Evolutionary conservation across 2,888 invertebrate species (phyloP), one percentile per base, ranked within the genome.

Genomic region (Pardosa pseudoannulata): DNA sequence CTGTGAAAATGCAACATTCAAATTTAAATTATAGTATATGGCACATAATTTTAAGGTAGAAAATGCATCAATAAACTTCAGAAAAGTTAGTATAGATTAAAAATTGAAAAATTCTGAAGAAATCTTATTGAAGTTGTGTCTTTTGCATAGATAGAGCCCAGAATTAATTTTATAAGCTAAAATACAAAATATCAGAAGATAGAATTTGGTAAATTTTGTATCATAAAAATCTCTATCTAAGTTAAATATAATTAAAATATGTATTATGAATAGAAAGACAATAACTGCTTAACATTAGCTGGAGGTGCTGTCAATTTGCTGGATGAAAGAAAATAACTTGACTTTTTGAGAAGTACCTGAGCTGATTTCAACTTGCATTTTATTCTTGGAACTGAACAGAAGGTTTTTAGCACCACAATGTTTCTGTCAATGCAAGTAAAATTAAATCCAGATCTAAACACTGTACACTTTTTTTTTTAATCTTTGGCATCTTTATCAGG

Each of bases 401-500:
- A 32, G 32, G 36, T 41, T 23, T 41, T 76, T 83, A 83, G 83
- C 83, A 83, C 83, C 83, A 83, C 36, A 64, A 74, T 76, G 78
- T 39, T 70, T 62, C 28, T 70, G 62, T 75, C 67, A 64, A 72
- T 79, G 50, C 68, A 39, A 62, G 82, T 32, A 16, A 67, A 36
- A 36, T 36, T 7, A 72, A 65, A 19, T 50, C 71, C 39, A 71
- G 68, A 50, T 75, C 68, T 27, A 70, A 70, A 64, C 64, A 65
- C 76, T 83, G 78, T 76, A 71, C 71, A 76, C 39, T 39, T 72
- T 16, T 46, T n/a, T n/a, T 16, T 46, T 65, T 65, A 31, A 75
- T 83, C 83, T 83, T 83, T 83, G 83, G 83, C 83, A 83, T 83
- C 83, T 76, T 76, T 46, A 67, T 80, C 71, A 72, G 62, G 62